Base-by-base conservation (phyloP, 2,888 invertebrate genomes). In the Scaptomyza caliginosa region DNA sequence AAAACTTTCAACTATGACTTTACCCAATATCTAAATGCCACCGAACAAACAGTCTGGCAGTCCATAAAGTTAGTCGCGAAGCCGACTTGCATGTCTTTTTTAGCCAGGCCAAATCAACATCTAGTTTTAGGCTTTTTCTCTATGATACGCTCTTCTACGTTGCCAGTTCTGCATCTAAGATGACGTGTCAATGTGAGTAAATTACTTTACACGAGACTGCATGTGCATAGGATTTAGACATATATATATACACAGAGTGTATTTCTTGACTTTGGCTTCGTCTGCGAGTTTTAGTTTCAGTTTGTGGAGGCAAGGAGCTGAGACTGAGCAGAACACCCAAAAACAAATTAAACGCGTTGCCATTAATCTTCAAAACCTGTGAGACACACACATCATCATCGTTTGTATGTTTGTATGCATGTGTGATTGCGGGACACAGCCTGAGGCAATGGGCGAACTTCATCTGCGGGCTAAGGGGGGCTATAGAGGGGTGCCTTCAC, bases 341-440 rank as follows among this genome's bases (percentile, higher is more conserved):
- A 88, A 87, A 85, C 87, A 88, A 87, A 88, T 88, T 86, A 86
- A 88, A 75, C 71, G 69, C 85, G 67, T 50, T 77, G 82, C 86
- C 87, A 88, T 87, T 87, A 85, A 87, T 87, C 88, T 87, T 88
- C 58, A 56, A 56, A 65, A 48, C 68, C 63, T 63, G 67, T 58
- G 63, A 68, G 70, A 59, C 52, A 74, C 60, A 60, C 62, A 60
- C 68, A 58, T 72, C 71, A 58, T 34, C 16, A 34, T 16, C 34
- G 32, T 34, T 32, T 32, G 32, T 32, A 7, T 13, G 32, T 32
- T 13, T 26, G 10, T 26, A 10, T 3, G 21, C 4, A 4, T 55
- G 28, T 65, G 49, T 49, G 51, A 39, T 19, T 54, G 30, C 17
- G 42, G 13, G 42, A 19, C 49, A 38, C 6, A 45, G 36, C 19